Percentiles rank a stretch among this genome's conserved stretches.
These are phyloP conservation scores for Larimichthys polyactis DNA, from an alignment of 2,113 vertebrate species.

Conservation along the genomic window DNA sequence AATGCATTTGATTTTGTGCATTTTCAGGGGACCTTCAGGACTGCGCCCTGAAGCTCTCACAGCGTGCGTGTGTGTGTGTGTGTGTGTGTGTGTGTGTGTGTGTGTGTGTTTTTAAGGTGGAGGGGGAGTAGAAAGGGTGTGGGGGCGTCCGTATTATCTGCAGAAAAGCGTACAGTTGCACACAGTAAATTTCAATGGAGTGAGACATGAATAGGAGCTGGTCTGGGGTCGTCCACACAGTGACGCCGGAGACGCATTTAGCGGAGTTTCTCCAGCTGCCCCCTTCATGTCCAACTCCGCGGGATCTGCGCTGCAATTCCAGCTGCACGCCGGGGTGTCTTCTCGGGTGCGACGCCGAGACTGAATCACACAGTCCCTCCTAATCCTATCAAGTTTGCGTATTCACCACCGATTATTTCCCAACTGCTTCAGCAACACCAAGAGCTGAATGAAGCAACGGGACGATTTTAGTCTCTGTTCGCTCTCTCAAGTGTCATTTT, in stretches of 20 bases:
- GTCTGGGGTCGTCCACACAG: conserved; percentile 37
- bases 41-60: conserved; percentile 20
- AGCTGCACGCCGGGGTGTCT: conserved; percentile 72
- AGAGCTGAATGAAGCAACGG: not conserved
- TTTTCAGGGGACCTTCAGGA: conserved; percentile 14
- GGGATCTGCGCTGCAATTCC: conserved; percentile 71
- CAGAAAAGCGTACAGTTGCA: not conserved
- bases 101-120: too few relatives aligned
- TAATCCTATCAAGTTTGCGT: conserved; percentile 68
- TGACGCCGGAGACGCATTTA: conserved; percentile 50
- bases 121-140: not conserved
- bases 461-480: not conserved
- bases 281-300: conserved; percentile 64
- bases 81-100: not conserved
- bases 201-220: conserved; percentile 11
- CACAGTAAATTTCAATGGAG: conserved; percentile 9
- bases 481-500: not conserved
- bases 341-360: conserved; percentile 50
- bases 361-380: conserved; percentile 34
- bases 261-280: conserved; percentile 71
- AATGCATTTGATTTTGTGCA: conserved; percentile 21
- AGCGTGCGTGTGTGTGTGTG: not conserved
- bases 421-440: not conserved
- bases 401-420: conserved; percentile 43
- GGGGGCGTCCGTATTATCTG: not conserved